phyloP scores from a whole-genome alignment of 2,113 vertebrate genomes.

The Actenoides lindsayi region DNA sequence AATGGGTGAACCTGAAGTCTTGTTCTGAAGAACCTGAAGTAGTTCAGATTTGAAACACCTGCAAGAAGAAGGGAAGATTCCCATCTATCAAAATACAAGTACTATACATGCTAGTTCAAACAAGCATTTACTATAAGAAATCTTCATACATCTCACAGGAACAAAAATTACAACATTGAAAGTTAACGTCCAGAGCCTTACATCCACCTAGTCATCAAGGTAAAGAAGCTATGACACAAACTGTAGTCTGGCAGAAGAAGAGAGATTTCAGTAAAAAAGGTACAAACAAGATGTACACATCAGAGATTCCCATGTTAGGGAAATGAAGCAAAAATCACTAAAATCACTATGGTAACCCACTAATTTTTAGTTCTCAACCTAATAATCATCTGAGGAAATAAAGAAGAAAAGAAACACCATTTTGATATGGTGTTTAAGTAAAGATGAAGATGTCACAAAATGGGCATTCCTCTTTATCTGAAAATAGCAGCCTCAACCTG shows the following conservation, averaged over 20 bases:
- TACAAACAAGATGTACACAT: constrained; percentile 48
- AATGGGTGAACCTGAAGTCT: background rate
- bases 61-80: background rate
- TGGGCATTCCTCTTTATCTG: background rate
- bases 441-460: constrained; percentile 8
- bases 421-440: background rate
- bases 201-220: constrained; percentile 8
- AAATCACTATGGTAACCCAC: constrained; percentile 62
- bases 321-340: constrained; percentile 43
- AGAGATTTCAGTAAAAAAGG: constrained; percentile 1
- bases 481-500: background rate
- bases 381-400: constrained; percentile 40
- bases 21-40: background rate
- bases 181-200: constrained; percentile 33
- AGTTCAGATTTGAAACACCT: background rate
- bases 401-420: constrained; percentile 12
- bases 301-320: background rate
- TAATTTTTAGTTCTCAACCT: constrained; percentile 55
- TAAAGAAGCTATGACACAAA: constrained; percentile 16
- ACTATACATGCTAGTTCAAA: background rate
- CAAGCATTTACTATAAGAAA: constrained; percentile 34
- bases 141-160: background rate
- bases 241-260: background rate
- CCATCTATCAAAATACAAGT: background rate
- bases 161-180: background rate